These are phyloP conservation scores for Martes martes DNA, from an alignment of 2,113 vertebrate species.

Conservation along the genomic window DNA sequence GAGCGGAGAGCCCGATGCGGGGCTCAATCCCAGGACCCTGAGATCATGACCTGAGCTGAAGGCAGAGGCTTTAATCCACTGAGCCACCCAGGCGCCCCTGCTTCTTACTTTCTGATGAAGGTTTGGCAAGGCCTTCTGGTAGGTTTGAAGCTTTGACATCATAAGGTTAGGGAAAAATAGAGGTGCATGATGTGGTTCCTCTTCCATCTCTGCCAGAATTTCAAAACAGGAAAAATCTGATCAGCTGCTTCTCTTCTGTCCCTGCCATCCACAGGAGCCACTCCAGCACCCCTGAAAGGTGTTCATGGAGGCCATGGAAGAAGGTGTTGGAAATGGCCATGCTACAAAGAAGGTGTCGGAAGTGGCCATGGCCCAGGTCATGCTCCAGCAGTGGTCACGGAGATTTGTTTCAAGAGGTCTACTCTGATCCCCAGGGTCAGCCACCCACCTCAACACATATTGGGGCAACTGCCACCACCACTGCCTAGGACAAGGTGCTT, in stretches of 20 bases:
- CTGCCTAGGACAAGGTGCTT: background rate
- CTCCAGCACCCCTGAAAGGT: background rate
- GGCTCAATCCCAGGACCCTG: too few relatives aligned
- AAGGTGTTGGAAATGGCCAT: background rate
- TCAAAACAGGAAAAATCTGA: constrained; percentile 87
- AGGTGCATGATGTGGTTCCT: constrained; percentile 86
- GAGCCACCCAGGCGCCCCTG: background rate
- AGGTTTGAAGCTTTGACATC: constrained; percentile 85
- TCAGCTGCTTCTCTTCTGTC: constrained; percentile 91
- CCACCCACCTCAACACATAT: background rate
- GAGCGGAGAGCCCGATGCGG: too few relatives aligned
- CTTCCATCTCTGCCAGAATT: constrained; percentile 89
- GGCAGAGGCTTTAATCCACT: too few relatives aligned
- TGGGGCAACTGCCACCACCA: background rate
- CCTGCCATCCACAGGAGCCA: background rate
- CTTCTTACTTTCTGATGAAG: constrained; percentile 88
- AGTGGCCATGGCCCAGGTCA: background rate
- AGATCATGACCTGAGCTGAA: too few relatives aligned
- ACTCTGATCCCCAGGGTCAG: background rate
- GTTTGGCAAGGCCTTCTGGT: constrained; percentile 86
- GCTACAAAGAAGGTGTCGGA: background rate
- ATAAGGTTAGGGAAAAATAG: constrained; percentile 85
- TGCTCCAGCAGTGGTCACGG: background rate
- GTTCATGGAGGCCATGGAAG: background rate
- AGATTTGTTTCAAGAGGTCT: background rate